Base-by-base conservation (phyloP, 2,797 vertebrate genomes). In the Siniperca undulata region DNA sequence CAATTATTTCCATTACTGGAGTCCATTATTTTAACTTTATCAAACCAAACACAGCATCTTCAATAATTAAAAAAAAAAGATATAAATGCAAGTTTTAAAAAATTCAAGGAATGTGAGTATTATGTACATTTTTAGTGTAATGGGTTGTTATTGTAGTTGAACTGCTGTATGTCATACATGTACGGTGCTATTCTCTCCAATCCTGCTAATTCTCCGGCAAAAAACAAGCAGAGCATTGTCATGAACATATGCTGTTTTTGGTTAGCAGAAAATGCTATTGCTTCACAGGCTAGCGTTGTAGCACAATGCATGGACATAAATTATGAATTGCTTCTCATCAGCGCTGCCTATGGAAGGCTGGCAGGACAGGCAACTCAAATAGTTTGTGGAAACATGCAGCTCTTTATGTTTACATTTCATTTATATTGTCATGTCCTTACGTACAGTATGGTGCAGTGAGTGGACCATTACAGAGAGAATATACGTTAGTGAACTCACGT, bases 241-340 rank as follows among this genome's bases (percentile, higher is more conserved):
- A 42, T 70, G 52, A 22, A 71, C 52, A 46, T 34, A 20, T 56
- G 27, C 20, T 30, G 46, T 48, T 55, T 60, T 2, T 48, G 27
- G 27, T 17, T 6, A 42, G 14, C 53, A 44, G 38, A 64, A 77
- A 67, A 65, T 38, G 22, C 64, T 12, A 13, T 58, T 72, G 19
- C 56, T 70, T 68, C 8, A 53, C 61, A 65, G 46, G 8, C 44
- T 36, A 7, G 8, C 46, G 56, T 61, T 61, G 56, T 12, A 65
- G 60, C 46, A 52, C 27, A 71, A 42, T 60, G 44, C 46, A 69
- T 22, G 27, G 66, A 53, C 50, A 77, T 77, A 42, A 79, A 82
- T 77, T 69, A 68, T 70, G 61, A 86, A 74, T 42, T 16, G 59
- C 38, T 61, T 73, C 80, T 80, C 24, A 58, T 78, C 38, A 70